Conservation (phyloP, 2,113 vertebrate species). For the Zosterops japonicus region DNA sequence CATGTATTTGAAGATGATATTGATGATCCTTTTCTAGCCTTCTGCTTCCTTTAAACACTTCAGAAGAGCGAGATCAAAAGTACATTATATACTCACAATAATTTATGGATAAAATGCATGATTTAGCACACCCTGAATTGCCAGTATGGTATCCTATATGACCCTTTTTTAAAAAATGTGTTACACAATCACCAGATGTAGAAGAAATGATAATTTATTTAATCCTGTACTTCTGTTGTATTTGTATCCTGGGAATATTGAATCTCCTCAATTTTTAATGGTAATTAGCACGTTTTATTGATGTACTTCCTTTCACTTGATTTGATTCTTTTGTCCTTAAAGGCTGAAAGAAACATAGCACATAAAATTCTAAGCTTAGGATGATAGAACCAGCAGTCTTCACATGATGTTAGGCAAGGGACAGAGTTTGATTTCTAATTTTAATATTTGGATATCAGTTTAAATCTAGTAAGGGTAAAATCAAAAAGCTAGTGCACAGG, state of each 20-base stretch:
- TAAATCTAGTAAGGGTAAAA: neutral
- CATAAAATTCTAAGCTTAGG: neutral
- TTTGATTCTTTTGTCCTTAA: neutral
- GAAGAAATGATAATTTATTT: neutral
- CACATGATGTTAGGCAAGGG: neutral
- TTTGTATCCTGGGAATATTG: neutral
- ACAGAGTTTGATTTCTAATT: neutral
- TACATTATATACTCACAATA: neutral
- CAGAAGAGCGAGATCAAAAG: neutral
- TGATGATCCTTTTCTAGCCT: neutral
- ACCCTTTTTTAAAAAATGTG: neutral
- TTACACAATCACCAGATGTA: neutral
- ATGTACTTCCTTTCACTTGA: neutral
- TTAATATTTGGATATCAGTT: neutral
- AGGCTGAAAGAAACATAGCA: neutral
- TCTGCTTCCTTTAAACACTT: neutral
- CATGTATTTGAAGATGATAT: neutral
- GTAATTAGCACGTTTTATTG: neutral
- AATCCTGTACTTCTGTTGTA: neutral
- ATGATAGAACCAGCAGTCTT: neutral
- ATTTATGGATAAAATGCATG: neutral
- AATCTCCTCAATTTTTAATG: neutral
- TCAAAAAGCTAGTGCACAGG: neutral
- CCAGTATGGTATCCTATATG: neutral
- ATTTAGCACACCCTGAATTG: neutral